phyloP scores from a whole-genome alignment of 1,140 invertebrate species.

The Hyles euphorbiae region DNA sequence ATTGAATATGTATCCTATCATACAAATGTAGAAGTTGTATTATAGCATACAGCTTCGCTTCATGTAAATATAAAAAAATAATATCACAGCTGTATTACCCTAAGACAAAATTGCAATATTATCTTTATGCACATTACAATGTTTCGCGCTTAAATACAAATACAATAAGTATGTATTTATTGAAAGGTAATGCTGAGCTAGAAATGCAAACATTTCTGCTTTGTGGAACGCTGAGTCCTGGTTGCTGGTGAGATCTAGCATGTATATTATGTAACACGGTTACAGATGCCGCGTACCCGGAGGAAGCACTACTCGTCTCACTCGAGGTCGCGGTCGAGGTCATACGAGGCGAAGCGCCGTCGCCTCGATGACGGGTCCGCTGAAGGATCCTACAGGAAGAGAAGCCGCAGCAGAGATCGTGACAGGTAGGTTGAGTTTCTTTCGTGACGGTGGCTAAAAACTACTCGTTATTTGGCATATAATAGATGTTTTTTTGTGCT shows the following conservation, averaged over 20 bases:
- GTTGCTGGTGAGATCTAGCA: background rate
- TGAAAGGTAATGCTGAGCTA: conserved; percentile 7
- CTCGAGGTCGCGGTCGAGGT: conserved; percentile 70
- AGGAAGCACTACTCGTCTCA: conserved; percentile 85
- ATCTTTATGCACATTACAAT: too few species aligned
- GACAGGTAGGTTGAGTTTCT: conserved; percentile 50
- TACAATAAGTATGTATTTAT: too few species aligned
- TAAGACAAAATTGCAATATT: too few species aligned
- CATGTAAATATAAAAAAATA: too few species aligned
- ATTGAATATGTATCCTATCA: too few species aligned
- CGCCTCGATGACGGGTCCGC: conserved; percentile 74
- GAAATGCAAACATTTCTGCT: conserved; percentile 22
- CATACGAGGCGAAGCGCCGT: conserved; percentile 75
- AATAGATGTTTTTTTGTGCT: too few species aligned
- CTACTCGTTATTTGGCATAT: too few species aligned
- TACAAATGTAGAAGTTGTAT: too few species aligned
- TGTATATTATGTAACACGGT: conserved; percentile 14
- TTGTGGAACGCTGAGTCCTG: conserved; percentile 6
- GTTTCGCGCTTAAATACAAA: too few species aligned
- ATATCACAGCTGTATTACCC: too few species aligned
- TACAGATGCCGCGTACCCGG: conserved; percentile 86
- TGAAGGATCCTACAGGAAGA: conserved; percentile 66
- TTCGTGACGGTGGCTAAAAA: too few species aligned
- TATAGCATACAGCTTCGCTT: too few species aligned
- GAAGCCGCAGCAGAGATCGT: conserved; percentile 64